phyloP scores from a whole-genome alignment of 2,797 vertebrate species.

The Rhinogobio ventralis region DNA sequence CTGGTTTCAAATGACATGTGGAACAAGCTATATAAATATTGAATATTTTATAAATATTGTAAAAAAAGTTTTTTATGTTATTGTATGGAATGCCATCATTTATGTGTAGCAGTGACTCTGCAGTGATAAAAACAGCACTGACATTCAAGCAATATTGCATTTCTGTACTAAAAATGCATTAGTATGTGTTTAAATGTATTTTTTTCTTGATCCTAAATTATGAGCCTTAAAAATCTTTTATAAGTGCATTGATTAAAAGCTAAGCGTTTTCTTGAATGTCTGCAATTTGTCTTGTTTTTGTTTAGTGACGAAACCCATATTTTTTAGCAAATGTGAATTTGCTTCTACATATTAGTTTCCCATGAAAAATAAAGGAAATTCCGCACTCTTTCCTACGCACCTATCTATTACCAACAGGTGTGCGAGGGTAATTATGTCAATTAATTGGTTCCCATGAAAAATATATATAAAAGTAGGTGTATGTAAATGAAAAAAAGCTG shows the following conservation, averaged over 20 bases:
- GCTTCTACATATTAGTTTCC: neutral
- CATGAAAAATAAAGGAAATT: too few species aligned
- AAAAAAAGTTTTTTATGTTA: conserved; percentile 18
- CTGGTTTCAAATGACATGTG: neutral
- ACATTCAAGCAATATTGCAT: conserved; percentile 57
- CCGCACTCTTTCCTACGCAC: too few species aligned
- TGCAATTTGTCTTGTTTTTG: neutral
- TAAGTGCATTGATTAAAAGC: conserved; percentile 43
- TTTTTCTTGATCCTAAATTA: conserved; percentile 71
- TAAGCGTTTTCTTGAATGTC: neutral
- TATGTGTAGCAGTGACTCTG: conserved; percentile 34
- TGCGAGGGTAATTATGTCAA: too few species aligned
- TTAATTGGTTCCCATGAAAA: neutral
- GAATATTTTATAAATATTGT: conserved; percentile 35
- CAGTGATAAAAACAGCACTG: conserved; percentile 27
- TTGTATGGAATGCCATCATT: conserved; percentile 5
- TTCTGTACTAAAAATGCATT: conserved; percentile 49
- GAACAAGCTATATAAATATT: conserved; percentile 23
- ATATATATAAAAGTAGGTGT: neutral
- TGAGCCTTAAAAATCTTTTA: conserved; percentile 51
- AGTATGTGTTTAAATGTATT: conserved; percentile 14
- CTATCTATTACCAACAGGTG: too few species aligned
- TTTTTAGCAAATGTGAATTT: neutral
- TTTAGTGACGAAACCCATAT: neutral
- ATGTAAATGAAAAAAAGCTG: neutral